Evolutionary conservation across 2,113 vertebrate genomes (phyloP).

Genomic region (Platanista minor): DNA sequence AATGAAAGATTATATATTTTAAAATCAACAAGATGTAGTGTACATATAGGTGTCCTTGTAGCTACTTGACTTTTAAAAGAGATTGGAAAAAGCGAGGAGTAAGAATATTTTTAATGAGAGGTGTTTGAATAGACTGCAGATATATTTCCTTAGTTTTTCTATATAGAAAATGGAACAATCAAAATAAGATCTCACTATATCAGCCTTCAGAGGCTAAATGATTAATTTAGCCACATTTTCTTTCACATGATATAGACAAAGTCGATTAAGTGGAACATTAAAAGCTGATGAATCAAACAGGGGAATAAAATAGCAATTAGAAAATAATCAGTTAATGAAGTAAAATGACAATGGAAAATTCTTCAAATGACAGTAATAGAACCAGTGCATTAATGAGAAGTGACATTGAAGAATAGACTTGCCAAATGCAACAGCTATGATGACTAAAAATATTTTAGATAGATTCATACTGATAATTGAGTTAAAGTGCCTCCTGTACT

Average conservation of each 20-base stretch:
- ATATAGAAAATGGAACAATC: neutral
- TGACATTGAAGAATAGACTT: conserved; percentile 60
- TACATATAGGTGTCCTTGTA: neutral
- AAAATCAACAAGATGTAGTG: neutral
- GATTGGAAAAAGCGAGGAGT: neutral
- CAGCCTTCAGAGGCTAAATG: neutral
- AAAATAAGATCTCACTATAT: neutral
- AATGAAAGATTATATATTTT: neutral
- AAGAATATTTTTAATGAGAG: neutral
- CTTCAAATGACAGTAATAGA: conserved; percentile 35
- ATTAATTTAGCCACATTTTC: conserved; percentile 11
- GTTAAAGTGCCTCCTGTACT: neutral
- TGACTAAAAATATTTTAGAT: neutral
- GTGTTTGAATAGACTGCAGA: neutral
- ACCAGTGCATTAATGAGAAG: conserved; percentile 45
- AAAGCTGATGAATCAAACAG: conserved; percentile 63
- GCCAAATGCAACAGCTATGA: neutral
- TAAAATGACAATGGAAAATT: conserved; percentile 53
- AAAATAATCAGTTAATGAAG: conserved; percentile 68
- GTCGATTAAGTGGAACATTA: conserved; percentile 65
- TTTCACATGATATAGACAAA: conserved; percentile 45
- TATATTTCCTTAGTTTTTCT: neutral
- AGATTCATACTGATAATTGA: conserved; percentile 31
- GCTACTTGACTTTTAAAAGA: neutral
- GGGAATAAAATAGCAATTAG: conserved; percentile 67